Evolutionary conservation across 2,888 invertebrate species (phyloP).

Genomic region (Epinotia brunnichana): DNA sequence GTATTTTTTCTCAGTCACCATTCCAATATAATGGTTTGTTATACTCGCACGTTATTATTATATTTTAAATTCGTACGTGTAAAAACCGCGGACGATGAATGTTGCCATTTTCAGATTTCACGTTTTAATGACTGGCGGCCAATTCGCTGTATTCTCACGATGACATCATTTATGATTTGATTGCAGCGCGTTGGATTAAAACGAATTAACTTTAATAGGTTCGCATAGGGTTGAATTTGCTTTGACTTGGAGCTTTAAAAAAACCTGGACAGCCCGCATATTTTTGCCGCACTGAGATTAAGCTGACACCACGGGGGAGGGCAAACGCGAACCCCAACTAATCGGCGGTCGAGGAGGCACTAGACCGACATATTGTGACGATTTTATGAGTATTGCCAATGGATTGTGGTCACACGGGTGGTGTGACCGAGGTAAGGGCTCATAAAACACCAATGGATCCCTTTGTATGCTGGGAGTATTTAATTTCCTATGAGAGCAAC

Average conservation of each 20-base stretch:
- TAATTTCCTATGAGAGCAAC: conserved; percentile 1
- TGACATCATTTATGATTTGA: conserved; percentile 18
- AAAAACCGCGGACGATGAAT: conserved; percentile 17
- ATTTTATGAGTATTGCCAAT: conserved; percentile 48
- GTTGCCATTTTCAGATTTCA: conserved; percentile 15
- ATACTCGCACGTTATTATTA: conserved; percentile 30
- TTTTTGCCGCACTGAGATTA: conserved; percentile 67
- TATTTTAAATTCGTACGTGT: conserved; percentile 35
- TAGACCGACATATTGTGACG: conserved; percentile 55
- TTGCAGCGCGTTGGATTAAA: background rate
- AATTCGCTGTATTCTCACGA: conserved; percentile 34
- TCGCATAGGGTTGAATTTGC: conserved; percentile 46
- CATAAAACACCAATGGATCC: conserved; percentile 20
- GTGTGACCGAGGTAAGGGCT: conserved; percentile 16
- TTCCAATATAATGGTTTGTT: conserved; percentile 39
- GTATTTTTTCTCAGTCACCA: conserved; percentile 34
- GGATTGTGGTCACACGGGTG: conserved; percentile 39
- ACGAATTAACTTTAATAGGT: conserved; percentile 23
- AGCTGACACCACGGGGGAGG: conserved; percentile 60
- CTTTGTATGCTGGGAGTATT: conserved; percentile 15
- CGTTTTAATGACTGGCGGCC: conserved; percentile 1
- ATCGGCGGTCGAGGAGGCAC: conserved; percentile 54
- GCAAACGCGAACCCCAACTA: conserved; percentile 63
- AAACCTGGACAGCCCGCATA: conserved; percentile 73
- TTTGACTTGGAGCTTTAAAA: conserved; percentile 50